Base-by-base conservation (phyloP, 1,140 invertebrate genomes). In the Ruditapes philippinarum region DNA sequence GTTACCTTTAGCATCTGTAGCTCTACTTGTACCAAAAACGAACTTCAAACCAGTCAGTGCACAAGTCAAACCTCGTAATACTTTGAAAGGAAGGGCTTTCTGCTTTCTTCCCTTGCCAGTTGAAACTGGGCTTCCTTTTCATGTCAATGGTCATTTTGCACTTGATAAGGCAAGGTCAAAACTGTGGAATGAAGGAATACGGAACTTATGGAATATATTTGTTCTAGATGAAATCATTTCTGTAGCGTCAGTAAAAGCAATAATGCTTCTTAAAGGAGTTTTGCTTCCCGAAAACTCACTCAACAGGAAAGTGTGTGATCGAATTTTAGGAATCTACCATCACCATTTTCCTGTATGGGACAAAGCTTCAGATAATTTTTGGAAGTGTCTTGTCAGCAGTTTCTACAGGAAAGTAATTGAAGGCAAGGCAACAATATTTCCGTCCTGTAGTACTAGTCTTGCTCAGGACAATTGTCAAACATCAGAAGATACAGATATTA, bases 111-210 rank as follows among this genome's bases (percentile, higher is more conserved):
- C 84, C 31, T 25, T 86, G 3, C 42, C 68, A 40, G 14, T 38
- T 12, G 7, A 17, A 54, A 86, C 84, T 19, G 68, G 68, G 14
- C 25, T 86, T 22, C 49, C 49, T 42, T n/a, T 78, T 42, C 84
- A 86, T 31, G 42, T 76, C 0, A 86, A 86, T 49, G 84, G 70
- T 33, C 84, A 86, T n/a, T 86, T 86, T 86, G 68, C 68, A 22
- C 73, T 95, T 22, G 93, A 94, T 74, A 91, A 91, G 86, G 88
- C 92, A 42, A 89, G 94, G 57, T 82, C 91, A 42, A 87, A 90
- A n/a, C 40, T 95, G 9, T 93, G 91, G 91, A 74, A 91, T 12
- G 80, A 60, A 40, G 80, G 87, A 33, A 51, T 62, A 5, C 86
- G 89, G 38, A 90, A 89, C 49, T 88, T 88, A 33, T 95, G 94